A percentile compares a stretch with the other conserved stretches of the same genome.
These are phyloP conservation scores for Cataglyphis albicans DNA, from an alignment of 2,888 invertebrate genomes.

Conservation along the genomic window DNA sequence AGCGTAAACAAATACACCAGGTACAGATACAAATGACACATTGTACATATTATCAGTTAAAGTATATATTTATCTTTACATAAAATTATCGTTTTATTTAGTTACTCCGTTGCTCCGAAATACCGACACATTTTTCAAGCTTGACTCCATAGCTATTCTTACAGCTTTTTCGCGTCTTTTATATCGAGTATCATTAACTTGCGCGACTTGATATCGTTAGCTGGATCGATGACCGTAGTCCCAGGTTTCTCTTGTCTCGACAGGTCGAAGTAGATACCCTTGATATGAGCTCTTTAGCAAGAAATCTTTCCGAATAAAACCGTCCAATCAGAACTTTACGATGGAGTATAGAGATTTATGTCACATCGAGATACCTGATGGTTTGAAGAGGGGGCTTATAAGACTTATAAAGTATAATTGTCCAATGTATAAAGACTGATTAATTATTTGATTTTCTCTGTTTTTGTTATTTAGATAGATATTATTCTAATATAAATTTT, in stretches of 20 bases:
- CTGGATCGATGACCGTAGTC: conserved; percentile 45
- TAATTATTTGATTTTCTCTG: not conserved
- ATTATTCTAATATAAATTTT: not conserved
- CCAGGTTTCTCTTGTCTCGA: not conserved
- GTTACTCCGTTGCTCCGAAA: not conserved
- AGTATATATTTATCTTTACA: not conserved
- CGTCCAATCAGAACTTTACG: conserved; percentile 36
- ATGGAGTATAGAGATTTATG: conserved; percentile 11
- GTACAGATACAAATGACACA: not conserved
- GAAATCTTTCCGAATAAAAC: conserved; percentile 2
- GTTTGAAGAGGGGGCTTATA: not conserved
- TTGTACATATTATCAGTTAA: not conserved
- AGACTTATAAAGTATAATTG: not conserved
- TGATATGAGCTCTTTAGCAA: not conserved
- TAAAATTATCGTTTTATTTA: conserved; percentile 1
- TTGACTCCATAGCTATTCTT: conserved; percentile 28
- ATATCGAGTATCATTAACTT: conserved; percentile 45
- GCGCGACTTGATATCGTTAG: conserved; percentile 37
- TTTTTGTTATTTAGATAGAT: not conserved
- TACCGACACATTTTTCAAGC: conserved; percentile 39
- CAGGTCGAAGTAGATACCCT: not conserved
- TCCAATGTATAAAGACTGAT: not conserved
- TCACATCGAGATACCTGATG: not conserved
- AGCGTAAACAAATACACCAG: not conserved
- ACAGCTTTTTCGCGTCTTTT: conserved; percentile 36